Conservation (phyloP, 2,113 vertebrate genomes). For the Limnothrissa miodon region DNA sequence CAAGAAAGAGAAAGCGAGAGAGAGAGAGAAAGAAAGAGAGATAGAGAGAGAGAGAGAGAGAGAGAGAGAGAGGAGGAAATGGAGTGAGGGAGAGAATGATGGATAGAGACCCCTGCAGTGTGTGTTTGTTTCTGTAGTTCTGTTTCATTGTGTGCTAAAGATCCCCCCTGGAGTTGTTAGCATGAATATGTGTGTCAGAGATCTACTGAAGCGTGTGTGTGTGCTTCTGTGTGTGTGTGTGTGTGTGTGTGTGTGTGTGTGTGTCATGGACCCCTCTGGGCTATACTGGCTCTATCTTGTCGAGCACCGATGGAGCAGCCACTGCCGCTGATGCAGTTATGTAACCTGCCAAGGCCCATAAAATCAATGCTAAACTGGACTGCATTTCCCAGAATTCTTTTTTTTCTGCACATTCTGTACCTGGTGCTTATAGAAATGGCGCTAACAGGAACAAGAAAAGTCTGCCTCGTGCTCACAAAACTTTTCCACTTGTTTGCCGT, state of each 20-base stretch:
- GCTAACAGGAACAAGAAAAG: too few species aligned
- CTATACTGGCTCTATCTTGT: constrained; percentile 45
- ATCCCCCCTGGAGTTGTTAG: not conserved
- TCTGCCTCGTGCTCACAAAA: not conserved
- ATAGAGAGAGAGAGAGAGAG: not conserved
- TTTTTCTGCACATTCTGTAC: not conserved
- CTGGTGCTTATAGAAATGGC: not conserved
- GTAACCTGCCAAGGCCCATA: constrained; percentile 38
- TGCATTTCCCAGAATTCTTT: not conserved
- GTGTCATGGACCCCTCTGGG: constrained; percentile 6
- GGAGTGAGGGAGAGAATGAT: not conserved
- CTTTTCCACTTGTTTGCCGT: not conserved
- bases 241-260: constrained; percentile 9
- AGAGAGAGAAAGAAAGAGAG: not conserved
- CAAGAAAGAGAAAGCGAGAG: not conserved
- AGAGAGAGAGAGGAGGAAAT: not conserved
- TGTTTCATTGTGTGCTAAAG: not conserved
- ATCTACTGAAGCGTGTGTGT: not conserved
- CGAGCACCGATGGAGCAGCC: constrained; percentile 51
- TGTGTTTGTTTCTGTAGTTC: constrained; percentile 20
- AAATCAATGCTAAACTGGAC: not conserved
- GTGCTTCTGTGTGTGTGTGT: constrained; percentile 20
- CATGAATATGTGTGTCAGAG: not conserved
- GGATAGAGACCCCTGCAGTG: not conserved
- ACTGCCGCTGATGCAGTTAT: constrained; percentile 46